Evolutionary conservation across 1,140 invertebrate species (phyloP), one percentile per base, ranked within the genome.

Genomic region (Drosophila carrolli): DNA sequence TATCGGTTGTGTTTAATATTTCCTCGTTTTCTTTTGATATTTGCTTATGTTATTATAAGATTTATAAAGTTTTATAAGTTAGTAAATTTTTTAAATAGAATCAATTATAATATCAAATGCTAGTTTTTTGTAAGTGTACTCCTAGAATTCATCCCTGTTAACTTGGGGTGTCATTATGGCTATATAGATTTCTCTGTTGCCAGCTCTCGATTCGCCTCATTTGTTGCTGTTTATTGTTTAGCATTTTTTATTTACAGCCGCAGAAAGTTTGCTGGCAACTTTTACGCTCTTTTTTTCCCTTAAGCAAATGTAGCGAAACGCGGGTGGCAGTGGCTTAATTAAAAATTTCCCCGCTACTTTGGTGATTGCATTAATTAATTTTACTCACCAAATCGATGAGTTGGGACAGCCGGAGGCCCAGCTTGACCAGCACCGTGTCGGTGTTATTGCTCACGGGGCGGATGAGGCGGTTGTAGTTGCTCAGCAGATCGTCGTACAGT

Each of bases 391-490:
- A 94, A 94, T 99, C 98, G 90, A 99, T 98, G 63, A 99, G 96
- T 92, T 99, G 98, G 0, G 98, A 98, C 51, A 99, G 94, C 48
- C 98, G 94, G 23, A 99, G 94, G 16, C 98, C 98, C 35, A 99
- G 93, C 92, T 98, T 98, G 44, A 99, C 98, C 23, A 98, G 94
- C 10, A 98, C 96, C n/a, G 96, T 97, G 90, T 99, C 97, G 5
- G 96, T 97, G 92, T 98, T 98, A 92, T 98, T 97, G 75, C 95
- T 95, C 6, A 99, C 97, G 0, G 98, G 98, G 81, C 98, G 94
- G 62, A 98, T 98, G 37, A 99, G 95, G 74, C 98, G 95, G 94
- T 99, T 99, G 93, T 99, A 99, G 93, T 98, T 98, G 81, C 97
- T 97, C 60, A 99, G 94, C 46, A 99, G 94, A 93, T 99, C 98